Conservation (phyloP, 2,888 invertebrate genomes). For the Serrognathus titanus region DNA sequence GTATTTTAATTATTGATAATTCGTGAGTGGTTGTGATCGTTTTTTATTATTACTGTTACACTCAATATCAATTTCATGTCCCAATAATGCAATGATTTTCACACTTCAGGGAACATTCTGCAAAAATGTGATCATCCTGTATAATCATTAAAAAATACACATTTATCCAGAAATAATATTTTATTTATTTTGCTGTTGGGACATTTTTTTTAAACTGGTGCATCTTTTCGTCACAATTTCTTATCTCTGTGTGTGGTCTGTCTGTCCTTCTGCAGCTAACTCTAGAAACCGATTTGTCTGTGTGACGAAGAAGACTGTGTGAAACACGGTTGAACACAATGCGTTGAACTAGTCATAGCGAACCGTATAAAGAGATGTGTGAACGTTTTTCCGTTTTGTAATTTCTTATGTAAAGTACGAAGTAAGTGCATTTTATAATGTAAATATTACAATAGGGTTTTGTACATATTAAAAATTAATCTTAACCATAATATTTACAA, state of each 20-base stretch:
- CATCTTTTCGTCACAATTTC: no score
- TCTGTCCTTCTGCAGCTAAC: no score
- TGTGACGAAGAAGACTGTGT: constrained; percentile 2
- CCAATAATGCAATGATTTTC: no score
- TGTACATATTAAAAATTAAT: constrained; percentile 49
- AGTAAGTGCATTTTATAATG: constrained; percentile 46
- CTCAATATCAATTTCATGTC: no score
- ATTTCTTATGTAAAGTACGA: constrained; percentile 36
- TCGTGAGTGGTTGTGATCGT: constrained; percentile 20
- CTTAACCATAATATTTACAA: constrained; percentile 48
- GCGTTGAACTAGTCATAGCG: constrained; percentile 46
- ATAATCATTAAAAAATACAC: no score
- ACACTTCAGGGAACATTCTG: no score
- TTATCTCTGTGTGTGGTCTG: no score
- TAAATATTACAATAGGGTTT: constrained; percentile 46
- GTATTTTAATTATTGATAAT: constrained; percentile 1
- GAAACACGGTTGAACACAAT: constrained; percentile 33
- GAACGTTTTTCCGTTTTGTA: constrained; percentile 30
- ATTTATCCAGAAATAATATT: no score
- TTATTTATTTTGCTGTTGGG: no score
- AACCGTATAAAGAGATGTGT: constrained; percentile 39
- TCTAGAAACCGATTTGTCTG: no score
- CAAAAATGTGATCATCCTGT: no score
- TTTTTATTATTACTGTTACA: neutral
- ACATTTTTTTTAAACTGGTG: no score